These are phyloP conservation scores for Ladona fulva DNA, from an alignment of 1,140 invertebrate species.

Conservation along the genomic window DNA sequence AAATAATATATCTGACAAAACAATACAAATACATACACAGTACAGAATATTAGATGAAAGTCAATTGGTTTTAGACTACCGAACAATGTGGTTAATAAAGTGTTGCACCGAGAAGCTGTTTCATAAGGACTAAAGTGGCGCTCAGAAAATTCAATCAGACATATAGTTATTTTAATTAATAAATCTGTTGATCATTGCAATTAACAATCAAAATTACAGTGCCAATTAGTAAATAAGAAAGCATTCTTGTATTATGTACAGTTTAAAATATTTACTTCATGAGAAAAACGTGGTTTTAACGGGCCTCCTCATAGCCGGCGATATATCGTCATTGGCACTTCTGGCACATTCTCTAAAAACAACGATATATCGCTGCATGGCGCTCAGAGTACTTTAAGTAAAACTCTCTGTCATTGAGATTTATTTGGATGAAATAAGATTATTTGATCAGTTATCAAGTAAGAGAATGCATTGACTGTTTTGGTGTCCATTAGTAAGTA, in stretches of 20 bases:
- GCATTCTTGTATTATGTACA: background rate
- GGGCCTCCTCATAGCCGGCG: too few species aligned
- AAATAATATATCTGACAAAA: background rate
- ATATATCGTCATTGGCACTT: too few species aligned
- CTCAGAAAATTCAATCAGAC: background rate
- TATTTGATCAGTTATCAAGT: too few species aligned
- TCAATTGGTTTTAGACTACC: too few species aligned
- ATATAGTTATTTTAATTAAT: background rate
- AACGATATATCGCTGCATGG: background rate
- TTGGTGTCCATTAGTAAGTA: too few species aligned
- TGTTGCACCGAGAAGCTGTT: background rate
- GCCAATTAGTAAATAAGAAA: background rate
- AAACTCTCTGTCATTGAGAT: too few species aligned
- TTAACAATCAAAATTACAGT: background rate
- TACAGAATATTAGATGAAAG: too few species aligned
- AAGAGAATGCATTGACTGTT: too few species aligned
- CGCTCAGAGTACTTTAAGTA: too few species aligned
- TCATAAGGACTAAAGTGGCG: background rate
- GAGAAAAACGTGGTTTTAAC: too few species aligned
- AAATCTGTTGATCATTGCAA: too few species aligned
- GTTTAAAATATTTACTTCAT: background rate
- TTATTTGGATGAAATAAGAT: too few species aligned
- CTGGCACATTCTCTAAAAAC: background rate
- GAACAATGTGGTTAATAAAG: background rate
- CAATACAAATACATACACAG: background rate